Evolutionary conservation across 2,113 vertebrate genomes (phyloP), one percentile per base, ranked within the genome.

Genomic region (Odontophorus gujanensis): DNA sequence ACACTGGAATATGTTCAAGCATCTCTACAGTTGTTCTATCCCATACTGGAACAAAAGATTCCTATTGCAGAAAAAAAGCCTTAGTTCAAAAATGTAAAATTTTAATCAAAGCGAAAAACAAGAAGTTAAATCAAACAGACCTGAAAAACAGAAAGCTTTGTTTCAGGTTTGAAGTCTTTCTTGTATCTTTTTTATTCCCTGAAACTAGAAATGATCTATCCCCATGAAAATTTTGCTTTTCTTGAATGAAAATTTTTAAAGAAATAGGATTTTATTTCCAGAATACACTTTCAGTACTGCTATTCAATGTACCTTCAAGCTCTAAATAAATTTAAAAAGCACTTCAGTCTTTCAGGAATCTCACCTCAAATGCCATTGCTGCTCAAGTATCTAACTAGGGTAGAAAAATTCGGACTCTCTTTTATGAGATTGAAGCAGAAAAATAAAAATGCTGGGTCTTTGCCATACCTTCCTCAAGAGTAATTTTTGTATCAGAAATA

Each of bases 91-190:
- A 65, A 51, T 3, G 32, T 85, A 57, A 90, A 73, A 91, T 76
- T 93, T 85, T 82, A 82, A 87, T 90, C 79, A 90, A 87, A 93
- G 53, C 17, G 79, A 90, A 95, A 65, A 4, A 1, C 25, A 65
- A 76, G 43, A 63, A 28, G 28, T 88, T 90, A 82, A 81, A 71
- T 85, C 42, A 61, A 78, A 40, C 38, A 68, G 42, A 72, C 11
- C 32, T 59, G 51, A 79, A 87, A 93, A 32, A 3, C 7, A 30
- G 32, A 78, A 87, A 71, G 9, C 26, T 71, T 77, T 81, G 10
- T 11, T 90, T 87, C 55, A 32, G 26, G 58, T 78, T 78, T 81
- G 69, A 78, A 84, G 50, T 4, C 2, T 14, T 85, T 62, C 66
- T 66, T 15, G 3, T 58, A 6, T 62, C 1, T 5, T 78, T 53